These are phyloP conservation scores for Lithobates pipiens DNA, from an alignment of 2,797 vertebrate genomes.

Conservation along the genomic window DNA sequence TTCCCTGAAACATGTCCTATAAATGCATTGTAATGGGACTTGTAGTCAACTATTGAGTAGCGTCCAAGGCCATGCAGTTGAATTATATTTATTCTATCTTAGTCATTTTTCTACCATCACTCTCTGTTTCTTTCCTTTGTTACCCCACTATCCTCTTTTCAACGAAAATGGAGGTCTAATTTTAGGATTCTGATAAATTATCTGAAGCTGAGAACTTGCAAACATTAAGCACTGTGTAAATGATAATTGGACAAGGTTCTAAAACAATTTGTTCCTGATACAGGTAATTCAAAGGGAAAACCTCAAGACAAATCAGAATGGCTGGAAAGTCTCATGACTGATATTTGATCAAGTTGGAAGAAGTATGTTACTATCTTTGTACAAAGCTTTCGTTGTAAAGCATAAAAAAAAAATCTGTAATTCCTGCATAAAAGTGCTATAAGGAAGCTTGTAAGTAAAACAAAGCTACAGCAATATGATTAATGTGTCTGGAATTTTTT, in stretches of 20 bases:
- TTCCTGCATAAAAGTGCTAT: background rate
- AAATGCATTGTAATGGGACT: no score
- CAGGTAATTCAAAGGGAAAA: background rate
- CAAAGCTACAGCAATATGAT: background rate
- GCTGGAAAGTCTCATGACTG: background rate
- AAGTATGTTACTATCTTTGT: background rate
- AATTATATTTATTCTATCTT: no score
- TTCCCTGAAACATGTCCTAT: no score
- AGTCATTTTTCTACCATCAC: no score
- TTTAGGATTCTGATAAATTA: no score
- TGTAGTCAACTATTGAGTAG: no score
- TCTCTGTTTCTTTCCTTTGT: no score
- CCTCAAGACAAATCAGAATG: background rate
- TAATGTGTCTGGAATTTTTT: background rate
- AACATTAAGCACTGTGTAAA: background rate
- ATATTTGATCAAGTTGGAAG: background rate
- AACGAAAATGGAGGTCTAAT: no score
- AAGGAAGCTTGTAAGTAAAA: background rate
- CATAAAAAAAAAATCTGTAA: background rate
- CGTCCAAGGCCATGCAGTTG: no score
- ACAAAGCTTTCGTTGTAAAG: background rate
- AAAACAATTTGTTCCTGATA: background rate
- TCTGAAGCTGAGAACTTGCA: background rate
- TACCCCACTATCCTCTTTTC: no score
- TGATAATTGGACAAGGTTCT: background rate